Percentiles rank a stretch among this genome's conserved stretches.
Evolutionary conservation across 2,113 vertebrate genomes (phyloP).

Genomic region (Trematomus loennbergii): DNA sequence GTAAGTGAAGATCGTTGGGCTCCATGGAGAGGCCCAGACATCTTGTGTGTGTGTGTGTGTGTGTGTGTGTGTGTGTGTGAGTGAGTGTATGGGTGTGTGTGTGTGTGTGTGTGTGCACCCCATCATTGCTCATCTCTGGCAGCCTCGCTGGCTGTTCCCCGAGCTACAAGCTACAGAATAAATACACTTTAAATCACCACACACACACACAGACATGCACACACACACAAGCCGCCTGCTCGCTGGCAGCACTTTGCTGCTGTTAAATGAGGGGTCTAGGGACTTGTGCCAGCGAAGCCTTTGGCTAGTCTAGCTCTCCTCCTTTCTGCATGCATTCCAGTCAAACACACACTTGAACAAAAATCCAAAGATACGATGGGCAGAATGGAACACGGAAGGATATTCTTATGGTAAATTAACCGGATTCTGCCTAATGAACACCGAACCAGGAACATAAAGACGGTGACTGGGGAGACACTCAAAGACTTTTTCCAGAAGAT

Average conservation of each 20-base stretch:
- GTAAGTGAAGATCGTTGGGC: slow-evolving; percentile 72
- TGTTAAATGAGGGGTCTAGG: slow-evolving; percentile 78
- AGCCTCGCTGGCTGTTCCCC: slow-evolving; percentile 67
- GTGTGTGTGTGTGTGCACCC: slow-evolving; percentile 36
- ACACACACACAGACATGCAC: slow-evolving; percentile 6
- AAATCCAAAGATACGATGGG: slow-evolving; percentile 19
- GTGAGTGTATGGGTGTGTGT: slow-evolving; percentile 3
- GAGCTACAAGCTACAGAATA: slow-evolving; percentile 75
- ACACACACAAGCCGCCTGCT: slow-evolving; percentile 21
- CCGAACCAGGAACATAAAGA: slow-evolving; percentile 5
- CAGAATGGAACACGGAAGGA: slow-evolving; percentile 13
- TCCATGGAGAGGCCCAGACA: slow-evolving; percentile 64
- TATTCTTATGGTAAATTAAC: slow-evolving; percentile 42
- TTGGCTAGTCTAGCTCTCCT: slow-evolving; percentile 56
- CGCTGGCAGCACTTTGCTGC: slow-evolving; percentile 69
- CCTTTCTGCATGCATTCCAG: slow-evolving; percentile 33
- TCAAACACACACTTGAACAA: slow-evolving; percentile 42
- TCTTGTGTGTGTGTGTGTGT: slow-evolving; percentile 16
- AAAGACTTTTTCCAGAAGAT: not conserved
- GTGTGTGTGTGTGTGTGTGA: slow-evolving; percentile 8
- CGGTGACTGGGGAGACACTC: not conserved
- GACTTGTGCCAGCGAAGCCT: slow-evolving; percentile 63
- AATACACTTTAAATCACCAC: slow-evolving; percentile 76
- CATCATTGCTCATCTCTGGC: slow-evolving; percentile 79
- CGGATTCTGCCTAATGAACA: slow-evolving; percentile 15